phyloP scores from a whole-genome alignment of 2,113 vertebrate species.

The Pomatostomus ruficeps region DNA sequence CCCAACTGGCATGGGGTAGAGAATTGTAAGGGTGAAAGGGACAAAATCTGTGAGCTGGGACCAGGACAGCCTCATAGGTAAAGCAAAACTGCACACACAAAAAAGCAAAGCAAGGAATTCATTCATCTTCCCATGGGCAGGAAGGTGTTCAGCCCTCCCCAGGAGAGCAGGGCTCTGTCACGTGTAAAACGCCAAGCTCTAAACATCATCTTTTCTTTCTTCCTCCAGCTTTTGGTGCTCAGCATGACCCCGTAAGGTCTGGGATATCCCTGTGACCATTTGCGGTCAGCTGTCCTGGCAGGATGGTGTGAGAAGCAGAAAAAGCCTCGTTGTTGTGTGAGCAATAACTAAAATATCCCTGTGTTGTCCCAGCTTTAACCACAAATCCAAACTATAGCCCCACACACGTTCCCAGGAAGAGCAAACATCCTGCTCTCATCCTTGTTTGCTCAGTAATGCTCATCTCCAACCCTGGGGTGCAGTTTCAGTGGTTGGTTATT shows the following conservation, averaged over 20 bases:
- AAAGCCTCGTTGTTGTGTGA: neutral
- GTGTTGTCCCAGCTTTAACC: neutral
- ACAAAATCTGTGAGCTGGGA: rapidly evolving
- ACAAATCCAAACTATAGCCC: neutral
- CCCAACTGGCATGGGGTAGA: too few relatives aligned
- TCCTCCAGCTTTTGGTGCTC: neutral
- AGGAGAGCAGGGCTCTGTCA: neutral
- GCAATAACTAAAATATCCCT: neutral
- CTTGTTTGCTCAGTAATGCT: neutral
- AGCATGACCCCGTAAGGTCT: rapidly evolving
- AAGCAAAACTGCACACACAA: neutral
- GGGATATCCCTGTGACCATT: too few relatives aligned
- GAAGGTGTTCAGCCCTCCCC: neutral
- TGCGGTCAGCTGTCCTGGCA: neutral
- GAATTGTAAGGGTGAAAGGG: neutral
- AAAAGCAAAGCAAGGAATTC: neutral
- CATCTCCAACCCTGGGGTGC: rapidly evolving
- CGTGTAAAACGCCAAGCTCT: rapidly evolving
- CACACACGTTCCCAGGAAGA: too few relatives aligned
- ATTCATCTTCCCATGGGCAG: neutral
- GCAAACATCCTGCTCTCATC: neutral
- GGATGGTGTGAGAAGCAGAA: neutral
- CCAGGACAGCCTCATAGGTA: neutral
- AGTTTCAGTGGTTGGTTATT: neutral
- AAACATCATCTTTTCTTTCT: neutral